These are phyloP conservation scores for Mamestra configurata DNA, from an alignment of 1,140 invertebrate genomes.

Conservation along the genomic window DNA sequence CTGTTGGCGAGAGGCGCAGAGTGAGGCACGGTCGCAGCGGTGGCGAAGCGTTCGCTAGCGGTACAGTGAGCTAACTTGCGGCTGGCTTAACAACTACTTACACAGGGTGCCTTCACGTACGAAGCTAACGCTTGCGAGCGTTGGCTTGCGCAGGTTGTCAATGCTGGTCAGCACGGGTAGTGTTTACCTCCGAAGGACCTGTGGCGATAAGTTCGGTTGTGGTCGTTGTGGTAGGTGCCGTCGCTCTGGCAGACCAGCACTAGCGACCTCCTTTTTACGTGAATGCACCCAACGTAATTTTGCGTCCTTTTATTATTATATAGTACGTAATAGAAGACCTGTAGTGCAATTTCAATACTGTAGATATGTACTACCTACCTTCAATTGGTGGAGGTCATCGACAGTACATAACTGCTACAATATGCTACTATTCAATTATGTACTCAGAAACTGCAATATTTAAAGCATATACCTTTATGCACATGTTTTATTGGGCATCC, in stretches of 20 bases:
- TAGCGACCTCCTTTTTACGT: too few species aligned
- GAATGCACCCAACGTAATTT: constrained; percentile 9
- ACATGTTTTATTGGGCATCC: not conserved
- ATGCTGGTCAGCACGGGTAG: too few species aligned
- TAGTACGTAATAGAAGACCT: not conserved
- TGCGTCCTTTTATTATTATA: not conserved
- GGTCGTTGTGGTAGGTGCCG: too few species aligned
- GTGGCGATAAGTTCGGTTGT: too few species aligned
- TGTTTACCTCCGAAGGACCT: too few species aligned
- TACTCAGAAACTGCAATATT: not conserved
- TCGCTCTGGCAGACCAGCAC: too few species aligned
- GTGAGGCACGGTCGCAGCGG: constrained; percentile 31
- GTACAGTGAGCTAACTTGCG: constrained; percentile 6
- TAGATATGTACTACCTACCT: not conserved
- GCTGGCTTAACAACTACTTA: constrained; percentile 30
- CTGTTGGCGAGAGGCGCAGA: constrained; percentile 22
- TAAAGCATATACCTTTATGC: not conserved
- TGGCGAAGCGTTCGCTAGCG: constrained; percentile 33
- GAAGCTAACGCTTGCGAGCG: too few species aligned
- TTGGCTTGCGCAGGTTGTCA: too few species aligned
- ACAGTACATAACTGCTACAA: too few species aligned
- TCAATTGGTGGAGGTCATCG: not conserved
- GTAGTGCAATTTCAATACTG: not conserved
- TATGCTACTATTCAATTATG: not conserved
- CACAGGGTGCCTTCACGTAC: not conserved